These are phyloP conservation scores for Oreochromis mossambicus DNA, from an alignment of 2,797 vertebrate species.

Conservation along the genomic window DNA sequence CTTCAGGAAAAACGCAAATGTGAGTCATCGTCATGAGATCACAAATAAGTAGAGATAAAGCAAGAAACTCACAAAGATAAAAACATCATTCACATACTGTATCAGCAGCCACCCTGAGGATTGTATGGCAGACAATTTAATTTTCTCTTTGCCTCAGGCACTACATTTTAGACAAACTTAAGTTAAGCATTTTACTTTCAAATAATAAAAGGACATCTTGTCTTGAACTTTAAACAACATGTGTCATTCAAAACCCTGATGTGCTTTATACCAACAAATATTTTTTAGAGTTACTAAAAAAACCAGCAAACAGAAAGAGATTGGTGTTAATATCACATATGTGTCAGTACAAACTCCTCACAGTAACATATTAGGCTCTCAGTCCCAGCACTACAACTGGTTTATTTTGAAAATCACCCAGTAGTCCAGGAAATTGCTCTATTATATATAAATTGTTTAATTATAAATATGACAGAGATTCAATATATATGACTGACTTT, in stretches of 20 bases:
- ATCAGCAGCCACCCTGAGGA: neutral
- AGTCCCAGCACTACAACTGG: neutral
- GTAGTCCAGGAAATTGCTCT: too few species aligned
- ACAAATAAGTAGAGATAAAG: neutral
- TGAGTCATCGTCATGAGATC: neutral
- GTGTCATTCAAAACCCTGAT: neutral
- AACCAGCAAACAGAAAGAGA: neutral
- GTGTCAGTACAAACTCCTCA: neutral
- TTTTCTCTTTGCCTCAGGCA: neutral
- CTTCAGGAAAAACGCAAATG: neutral
- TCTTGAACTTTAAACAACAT: neutral
- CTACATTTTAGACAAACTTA: neutral
- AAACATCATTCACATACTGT: neutral
- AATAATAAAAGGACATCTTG: fast-evolving
- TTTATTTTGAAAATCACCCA: too few species aligned
- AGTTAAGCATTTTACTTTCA: neutral
- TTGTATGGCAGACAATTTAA: neutral
- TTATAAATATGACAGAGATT: too few species aligned
- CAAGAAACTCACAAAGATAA: neutral
- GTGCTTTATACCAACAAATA: neutral
- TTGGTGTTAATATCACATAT: neutral
- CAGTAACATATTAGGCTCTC: neutral
- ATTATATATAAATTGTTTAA: too few species aligned
- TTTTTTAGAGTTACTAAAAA: neutral
- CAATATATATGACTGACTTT: too few species aligned